Base-by-base conservation (phyloP, 2,888 invertebrate species). In the Drosophila suboccidentalis region DNA sequence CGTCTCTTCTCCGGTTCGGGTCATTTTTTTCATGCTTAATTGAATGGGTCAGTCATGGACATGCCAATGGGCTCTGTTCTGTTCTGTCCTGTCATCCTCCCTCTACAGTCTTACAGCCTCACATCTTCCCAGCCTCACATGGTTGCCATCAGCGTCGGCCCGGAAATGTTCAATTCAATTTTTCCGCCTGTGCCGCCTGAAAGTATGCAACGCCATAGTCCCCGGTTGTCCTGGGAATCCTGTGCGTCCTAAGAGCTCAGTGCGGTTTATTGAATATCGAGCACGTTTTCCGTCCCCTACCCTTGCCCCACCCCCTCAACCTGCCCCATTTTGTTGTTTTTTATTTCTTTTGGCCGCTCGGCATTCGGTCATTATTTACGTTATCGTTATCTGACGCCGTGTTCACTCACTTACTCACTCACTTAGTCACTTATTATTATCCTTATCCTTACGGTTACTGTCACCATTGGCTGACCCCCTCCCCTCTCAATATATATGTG, bases 41-140 rank as follows among this genome's bases (percentile, higher is more conserved):
- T 92, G 92, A 92, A 92, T 91, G 91, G 92, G 92, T 92, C 92
- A 91, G 89, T 90, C 90, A 81, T 65, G 67, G 75, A 78, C 82
- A 87, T 89, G 82, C 80, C 84, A 85, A 89, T 84, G 87, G 75
- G 75, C 79, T 53, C 71, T 74, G 62, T 64, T 41, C 38, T 55
- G 66, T 22, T 22, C 22, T 22, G 26, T 62, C 29, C 38, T 61
- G 44, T 59, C 71, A 71, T 13, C n/a, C 34, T 36, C 13, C n/a
- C 36, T 19, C 17, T 11, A 13, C 17, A 11, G 11, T 5, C 19
- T 17, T 15, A 13, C 49, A 50, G 49, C 46, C 46, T 13, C n/a
- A 34, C 34, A 15, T 13, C n/a, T 50, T 41, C 17, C 26, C 58
- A 51, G 55, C 59, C 51, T 71, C 82, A 80, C 78, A 71, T 76